Evolutionary conservation across 2,797 vertebrate species (phyloP).

Genomic region (Notamacropus eugenii): DNA sequence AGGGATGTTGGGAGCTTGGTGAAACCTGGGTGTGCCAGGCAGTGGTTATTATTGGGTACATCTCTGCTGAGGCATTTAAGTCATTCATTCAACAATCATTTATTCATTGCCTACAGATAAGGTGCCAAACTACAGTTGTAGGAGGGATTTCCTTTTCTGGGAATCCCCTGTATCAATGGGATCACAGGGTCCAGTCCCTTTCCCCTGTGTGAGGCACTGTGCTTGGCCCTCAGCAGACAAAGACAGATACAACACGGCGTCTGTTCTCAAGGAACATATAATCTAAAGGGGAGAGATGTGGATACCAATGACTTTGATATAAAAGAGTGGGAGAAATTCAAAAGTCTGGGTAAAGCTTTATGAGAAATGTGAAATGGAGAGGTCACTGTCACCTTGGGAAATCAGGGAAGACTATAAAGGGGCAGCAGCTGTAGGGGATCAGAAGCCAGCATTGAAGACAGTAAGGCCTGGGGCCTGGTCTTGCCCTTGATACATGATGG

Average conservation of each 20-base stretch:
- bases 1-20: neutral
- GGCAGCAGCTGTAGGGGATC: neutral
- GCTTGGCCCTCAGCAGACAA: neutral
- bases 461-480: neutral
- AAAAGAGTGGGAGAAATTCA: neutral
- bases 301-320: neutral
- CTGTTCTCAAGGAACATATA: neutral
- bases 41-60: neutral
- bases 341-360: neutral
- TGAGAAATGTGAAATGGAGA: neutral
- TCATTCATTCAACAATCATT: neutral
- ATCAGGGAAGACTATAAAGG: neutral
- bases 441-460: neutral
- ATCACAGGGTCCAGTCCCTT: neutral
- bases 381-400: neutral
- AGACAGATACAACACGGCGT: neutral
- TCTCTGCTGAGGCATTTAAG: neutral
- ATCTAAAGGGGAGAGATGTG: neutral
- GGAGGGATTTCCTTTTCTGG: neutral
- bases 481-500: neutral
- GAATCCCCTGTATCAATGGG: neutral
- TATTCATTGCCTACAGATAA: neutral
- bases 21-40: neutral
- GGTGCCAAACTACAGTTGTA: neutral
- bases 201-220: neutral